Evolutionary conservation across 1,140 invertebrate species (phyloP).

Genomic region (Magallana angulata): DNA sequence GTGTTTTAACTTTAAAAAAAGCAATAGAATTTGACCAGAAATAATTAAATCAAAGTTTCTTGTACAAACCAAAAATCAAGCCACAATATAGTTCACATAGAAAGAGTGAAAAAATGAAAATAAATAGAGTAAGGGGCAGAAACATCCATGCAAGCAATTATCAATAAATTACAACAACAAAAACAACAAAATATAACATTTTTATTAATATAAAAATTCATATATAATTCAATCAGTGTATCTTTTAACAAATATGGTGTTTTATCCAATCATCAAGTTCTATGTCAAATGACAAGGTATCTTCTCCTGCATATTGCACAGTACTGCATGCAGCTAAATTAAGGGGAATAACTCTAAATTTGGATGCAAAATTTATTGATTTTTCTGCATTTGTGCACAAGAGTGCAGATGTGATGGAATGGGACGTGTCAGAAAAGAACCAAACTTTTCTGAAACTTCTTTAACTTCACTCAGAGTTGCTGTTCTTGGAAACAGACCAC

Average conservation of each 20-base stretch:
- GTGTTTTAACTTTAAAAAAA: not conserved
- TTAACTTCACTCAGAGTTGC: conserved; percentile 31
- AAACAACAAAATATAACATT: conserved; percentile 30
- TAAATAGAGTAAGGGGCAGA: not conserved
- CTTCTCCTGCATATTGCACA: conserved; percentile 6
- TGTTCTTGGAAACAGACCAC: conserved; percentile 30
- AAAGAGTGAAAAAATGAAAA: not conserved
- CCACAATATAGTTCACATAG: not conserved
- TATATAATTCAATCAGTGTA: conserved; percentile 14
- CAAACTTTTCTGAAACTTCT: not conserved
- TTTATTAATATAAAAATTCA: conserved; percentile 33
- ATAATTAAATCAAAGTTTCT: not conserved
- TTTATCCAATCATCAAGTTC: not conserved
- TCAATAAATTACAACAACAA: not conserved
- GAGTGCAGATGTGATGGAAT: conserved; percentile 33
- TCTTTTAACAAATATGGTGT: not conserved
- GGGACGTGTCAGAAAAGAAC: not conserved
- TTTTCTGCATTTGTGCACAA: conserved; percentile 42
- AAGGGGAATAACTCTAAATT: conserved; percentile 63
- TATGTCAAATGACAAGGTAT: not conserved
- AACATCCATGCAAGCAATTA: not conserved
- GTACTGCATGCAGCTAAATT: conserved; percentile 30
- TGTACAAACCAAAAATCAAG: not conserved
- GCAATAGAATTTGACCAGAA: not conserved
- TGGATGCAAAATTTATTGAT: conserved; percentile 57